phyloP scores from a whole-genome alignment of 2,888 invertebrate genomes.

The Dryadula phaetusa region DNA sequence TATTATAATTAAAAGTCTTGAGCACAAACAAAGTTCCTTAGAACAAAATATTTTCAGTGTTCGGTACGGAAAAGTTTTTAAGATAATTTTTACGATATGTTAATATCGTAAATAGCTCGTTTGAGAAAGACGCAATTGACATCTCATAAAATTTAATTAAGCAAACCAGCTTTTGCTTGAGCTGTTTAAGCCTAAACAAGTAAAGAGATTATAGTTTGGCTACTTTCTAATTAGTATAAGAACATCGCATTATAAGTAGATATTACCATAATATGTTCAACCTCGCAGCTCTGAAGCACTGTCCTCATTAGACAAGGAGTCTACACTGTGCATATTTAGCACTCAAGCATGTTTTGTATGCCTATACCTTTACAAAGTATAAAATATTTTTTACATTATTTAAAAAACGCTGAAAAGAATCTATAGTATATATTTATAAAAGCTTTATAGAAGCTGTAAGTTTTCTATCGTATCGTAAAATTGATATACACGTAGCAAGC shows the following conservation, averaged over 20 bases:
- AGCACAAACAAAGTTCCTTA: no score
- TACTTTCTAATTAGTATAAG: conserved; percentile 25
- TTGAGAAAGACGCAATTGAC: no score
- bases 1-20: no score
- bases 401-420: conserved; percentile 21
- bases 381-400: conserved; percentile 20
- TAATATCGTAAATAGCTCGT: no score
- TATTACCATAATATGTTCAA: conserved; percentile 35
- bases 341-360: conserved; percentile 25
- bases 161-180: no score
- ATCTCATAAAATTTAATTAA: no score
- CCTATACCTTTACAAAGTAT: conserved; percentile 24
- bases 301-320: conserved; percentile 32
- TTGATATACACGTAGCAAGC: neutral
- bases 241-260: conserved; percentile 6
- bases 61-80: no score
- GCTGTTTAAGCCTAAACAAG: neutral
- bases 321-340: conserved; percentile 32
- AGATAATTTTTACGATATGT: no score
- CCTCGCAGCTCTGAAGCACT: conserved; percentile 21
- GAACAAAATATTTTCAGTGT: no score
- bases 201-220: neutral
- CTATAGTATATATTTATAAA: neutral
- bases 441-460: conserved; percentile 7
- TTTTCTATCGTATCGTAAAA: neutral